Conservation (phyloP, 2,888 invertebrate species). For the Orthosia incerta region DNA sequence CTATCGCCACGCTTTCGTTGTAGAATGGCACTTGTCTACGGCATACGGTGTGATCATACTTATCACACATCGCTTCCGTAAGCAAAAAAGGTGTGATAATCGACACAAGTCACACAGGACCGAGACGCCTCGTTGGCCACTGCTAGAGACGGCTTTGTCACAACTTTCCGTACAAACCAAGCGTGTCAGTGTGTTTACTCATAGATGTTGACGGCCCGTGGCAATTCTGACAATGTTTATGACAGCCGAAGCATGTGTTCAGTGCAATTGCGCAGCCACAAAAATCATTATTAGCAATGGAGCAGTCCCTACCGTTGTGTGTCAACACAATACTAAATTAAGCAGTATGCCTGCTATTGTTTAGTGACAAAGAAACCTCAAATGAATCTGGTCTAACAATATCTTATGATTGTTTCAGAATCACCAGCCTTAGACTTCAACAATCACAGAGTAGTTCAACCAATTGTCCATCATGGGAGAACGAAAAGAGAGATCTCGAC, state of each 20-base stretch:
- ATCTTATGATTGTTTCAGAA: slow-evolving; percentile 78
- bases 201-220: neutral
- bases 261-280: neutral
- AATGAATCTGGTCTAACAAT: slow-evolving; percentile 4
- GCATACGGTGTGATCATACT: too few relatives aligned
- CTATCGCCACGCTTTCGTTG: too few relatives aligned
- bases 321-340: too few relatives aligned
- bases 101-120: neutral
- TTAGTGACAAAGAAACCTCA: neutral
- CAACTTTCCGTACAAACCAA: neutral
- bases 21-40: too few relatives aligned
- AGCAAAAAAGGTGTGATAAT: too few relatives aligned
- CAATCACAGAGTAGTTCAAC: slow-evolving; percentile 92
- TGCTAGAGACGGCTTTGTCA: neutral
- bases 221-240: neutral
- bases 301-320: too few relatives aligned
- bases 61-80: too few relatives aligned
- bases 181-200: neutral
- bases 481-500: slow-evolving; percentile 93
- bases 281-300: too few relatives aligned
- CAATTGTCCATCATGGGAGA: slow-evolving; percentile 94
- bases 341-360: neutral
- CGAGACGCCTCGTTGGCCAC: neutral
- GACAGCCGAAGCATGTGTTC: neutral
- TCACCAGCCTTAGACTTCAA: slow-evolving; percentile 92